These are phyloP conservation scores for Rousettus leschenaultii DNA, from an alignment of 2,113 vertebrate species.

Conservation along the genomic window DNA sequence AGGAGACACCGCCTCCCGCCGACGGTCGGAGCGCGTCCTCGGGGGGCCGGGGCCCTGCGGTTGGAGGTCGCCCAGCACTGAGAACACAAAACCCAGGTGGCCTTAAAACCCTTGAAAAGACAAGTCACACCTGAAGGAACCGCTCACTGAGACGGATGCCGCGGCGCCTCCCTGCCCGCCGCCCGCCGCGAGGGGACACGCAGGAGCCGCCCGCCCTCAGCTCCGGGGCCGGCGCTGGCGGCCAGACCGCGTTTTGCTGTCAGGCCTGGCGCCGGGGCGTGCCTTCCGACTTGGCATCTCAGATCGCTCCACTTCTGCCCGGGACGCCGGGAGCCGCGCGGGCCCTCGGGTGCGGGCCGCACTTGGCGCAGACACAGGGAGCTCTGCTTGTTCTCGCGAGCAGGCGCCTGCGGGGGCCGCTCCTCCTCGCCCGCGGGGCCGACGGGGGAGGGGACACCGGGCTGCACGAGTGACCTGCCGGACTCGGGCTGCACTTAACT, in stretches of 20 bases:
- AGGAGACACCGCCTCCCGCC: conserved; percentile 84
- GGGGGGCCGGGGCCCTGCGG: conserved; percentile 83
- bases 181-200: conserved; percentile 78
- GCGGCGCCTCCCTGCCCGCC: conserved; percentile 5
- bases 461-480: conserved; percentile 91
- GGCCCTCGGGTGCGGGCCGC: conserved; percentile 86
- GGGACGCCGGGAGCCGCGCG: conserved; percentile 83
- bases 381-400: too few relatives aligned
- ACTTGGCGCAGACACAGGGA: too few relatives aligned
- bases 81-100: conserved; percentile 87
- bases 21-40: conserved; percentile 81
- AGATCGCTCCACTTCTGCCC: conserved; percentile 88
- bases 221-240: conserved; percentile 88
- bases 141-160: conserved; percentile 62
- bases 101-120: conserved; percentile 83
- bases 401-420: too few relatives aligned
- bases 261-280: conserved; percentile 77
- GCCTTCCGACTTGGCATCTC: conserved; percentile 89
- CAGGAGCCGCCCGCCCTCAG: conserved; percentile 86
- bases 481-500: conserved; percentile 90
- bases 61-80: conserved; percentile 86
- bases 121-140: conserved; percentile 69
- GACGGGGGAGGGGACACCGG: neutral
- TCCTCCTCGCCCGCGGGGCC: too few relatives aligned
- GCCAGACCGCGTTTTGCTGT: conserved; percentile 93